Percentiles rank a stretch among this genome's conserved stretches.
These are phyloP conservation scores for Exaiptasia diaphana DNA, from an alignment of 64 coral and sea anemone genomes.

Conservation along the genomic window DNA sequence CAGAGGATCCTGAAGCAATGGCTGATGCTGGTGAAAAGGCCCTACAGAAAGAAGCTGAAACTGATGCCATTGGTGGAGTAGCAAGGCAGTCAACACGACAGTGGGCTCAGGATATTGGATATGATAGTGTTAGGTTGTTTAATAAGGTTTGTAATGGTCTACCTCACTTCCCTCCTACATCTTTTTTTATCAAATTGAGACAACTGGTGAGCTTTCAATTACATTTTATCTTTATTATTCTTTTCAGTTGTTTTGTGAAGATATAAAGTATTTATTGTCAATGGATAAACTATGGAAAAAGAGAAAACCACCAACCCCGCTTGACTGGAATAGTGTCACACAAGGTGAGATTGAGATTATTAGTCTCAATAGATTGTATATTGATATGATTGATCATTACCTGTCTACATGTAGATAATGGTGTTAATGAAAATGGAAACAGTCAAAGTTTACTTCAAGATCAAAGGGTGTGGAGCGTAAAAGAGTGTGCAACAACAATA, in stretches of 20 bases:
- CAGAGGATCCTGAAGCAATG: constrained; percentile 90
- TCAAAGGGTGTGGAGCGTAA: constrained; percentile 83
- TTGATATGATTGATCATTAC: neutral
- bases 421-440: constrained; percentile 38
- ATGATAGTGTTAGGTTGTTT: constrained; percentile 70
- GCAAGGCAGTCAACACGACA: constrained; percentile 72
- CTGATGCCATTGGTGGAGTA: constrained; percentile 40
- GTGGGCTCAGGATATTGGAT: constrained; percentile 87
- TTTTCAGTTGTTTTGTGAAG: constrained; percentile 83
- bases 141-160: constrained; percentile 59
- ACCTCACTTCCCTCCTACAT: neutral
- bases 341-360: neutral
- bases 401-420: constrained; percentile 12
- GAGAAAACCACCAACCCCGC: constrained; percentile 69
- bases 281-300: constrained; percentile 99
- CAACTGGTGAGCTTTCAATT: neutral
- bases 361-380: too few relatives aligned
- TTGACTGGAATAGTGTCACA: constrained; percentile 44
- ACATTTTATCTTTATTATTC: neutral
- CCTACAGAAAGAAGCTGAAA: constrained; percentile 26
- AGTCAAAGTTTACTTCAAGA: constrained; percentile 69
- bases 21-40: constrained; percentile 74
- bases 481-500: constrained; percentile 81
- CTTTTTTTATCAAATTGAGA: too few relatives aligned
- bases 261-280: constrained; percentile 96